Percentiles rank a stretch among this genome's conserved stretches.
phyloP scores from a whole-genome alignment of 2,888 invertebrate species.

The Apamea anceps region DNA sequence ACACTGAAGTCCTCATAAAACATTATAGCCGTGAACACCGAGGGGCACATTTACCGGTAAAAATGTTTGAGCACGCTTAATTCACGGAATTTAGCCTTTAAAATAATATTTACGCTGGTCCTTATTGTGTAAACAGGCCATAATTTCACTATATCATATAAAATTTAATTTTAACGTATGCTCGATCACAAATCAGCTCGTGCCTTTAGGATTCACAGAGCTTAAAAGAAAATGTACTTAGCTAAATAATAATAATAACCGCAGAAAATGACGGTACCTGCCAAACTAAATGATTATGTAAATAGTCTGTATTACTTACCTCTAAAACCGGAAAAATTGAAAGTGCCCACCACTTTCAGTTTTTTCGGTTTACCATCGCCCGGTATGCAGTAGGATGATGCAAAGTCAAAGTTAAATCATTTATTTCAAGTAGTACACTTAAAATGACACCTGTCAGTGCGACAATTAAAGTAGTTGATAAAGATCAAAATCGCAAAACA shows the following conservation, averaged over 20 bases:
- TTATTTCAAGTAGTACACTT: background rate
- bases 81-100: conserved; percentile 60
- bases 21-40: conserved; percentile 82
- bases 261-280: background rate
- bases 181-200: background rate
- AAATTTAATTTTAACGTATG: conserved; percentile 5
- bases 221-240: background rate
- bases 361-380: too few relatives aligned
- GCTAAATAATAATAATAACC: background rate
- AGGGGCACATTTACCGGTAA: conserved; percentile 75
- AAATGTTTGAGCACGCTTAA: conserved; percentile 65
- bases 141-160: conserved; percentile 39
- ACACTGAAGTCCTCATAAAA: conserved; percentile 85
- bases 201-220: background rate
- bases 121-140: conserved; percentile 48
- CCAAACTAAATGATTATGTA: background rate
- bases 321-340: background rate
- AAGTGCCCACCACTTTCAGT: too few relatives aligned
- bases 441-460: too few relatives aligned
- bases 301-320: background rate
- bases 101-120: conserved; percentile 56
- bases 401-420: background rate
- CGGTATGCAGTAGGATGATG: background rate
- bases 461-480: too few relatives aligned
- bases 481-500: too few relatives aligned